Base-by-base conservation (phyloP, 1,140 invertebrate species). In the Gonioctena quinquepunctata region DNA sequence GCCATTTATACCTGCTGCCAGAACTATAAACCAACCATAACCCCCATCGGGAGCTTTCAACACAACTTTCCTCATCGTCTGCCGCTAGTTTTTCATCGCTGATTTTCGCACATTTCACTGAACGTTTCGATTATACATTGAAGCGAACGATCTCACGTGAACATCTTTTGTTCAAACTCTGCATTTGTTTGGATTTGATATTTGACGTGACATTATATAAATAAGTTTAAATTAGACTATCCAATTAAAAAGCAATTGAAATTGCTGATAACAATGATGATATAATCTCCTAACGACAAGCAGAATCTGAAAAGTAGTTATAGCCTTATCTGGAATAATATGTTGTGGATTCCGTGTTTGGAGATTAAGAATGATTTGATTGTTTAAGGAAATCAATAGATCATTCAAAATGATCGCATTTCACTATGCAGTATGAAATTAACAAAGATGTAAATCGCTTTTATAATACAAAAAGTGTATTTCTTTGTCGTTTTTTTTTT, bases 11-110 rank as follows among this genome's bases (percentile, higher is more conserved):
- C 87, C 86, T 18, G 86, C 84, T 4, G 87, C 89, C 11, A 89
- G 71, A 26, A 90, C 84, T 4, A 91, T 87, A 75, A 89, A 83
- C 90, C 90, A 91, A 1, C 89, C 90, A 87, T 88, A 91, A 3
- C 89, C 89, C 0, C 87, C 89, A 75, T 91, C 90, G 0, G 89
- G 89, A 1, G 87, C 84, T 0, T 87, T 81, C 56, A 86, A 87
- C 25, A 57, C 28, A 42, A 4, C 16, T 42, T 42, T 42, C 33
- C 16, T 42, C 33, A 42, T 42, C 11, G 8, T 42, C 1, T 3
- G 1, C 33, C 13, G 11, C 33, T 42, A 42, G 0, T 13, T 11
- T 42, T 11, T 42, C 33, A 42, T 42, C 16, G 33, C 13, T 42
- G 33, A 11, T 42, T 42, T 42, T 42, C 5, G 33, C 11, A 42